Evolutionary conservation across 1,140 invertebrate genomes (phyloP), one percentile per base, ranked within the genome.

Genomic region (Drosophila aff.): DNA sequence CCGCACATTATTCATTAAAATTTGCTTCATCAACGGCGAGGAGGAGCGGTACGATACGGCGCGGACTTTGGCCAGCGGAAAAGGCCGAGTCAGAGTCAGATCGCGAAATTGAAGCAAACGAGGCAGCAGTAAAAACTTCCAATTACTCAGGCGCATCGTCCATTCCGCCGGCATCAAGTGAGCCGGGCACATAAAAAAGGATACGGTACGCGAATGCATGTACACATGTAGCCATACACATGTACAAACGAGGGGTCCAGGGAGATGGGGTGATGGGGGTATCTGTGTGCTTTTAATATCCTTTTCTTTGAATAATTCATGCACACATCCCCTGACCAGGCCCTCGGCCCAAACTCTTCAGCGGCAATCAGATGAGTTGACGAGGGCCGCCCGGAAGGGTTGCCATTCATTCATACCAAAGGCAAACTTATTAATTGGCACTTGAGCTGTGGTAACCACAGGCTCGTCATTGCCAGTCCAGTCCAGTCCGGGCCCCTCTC

Each of bases 1-100:
- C 83, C 83, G 77, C 83, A 87, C 83, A 87, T 87, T 89, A 87
- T 87, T 87, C 85, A 87, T 87, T 87, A 87, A 87, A 87, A 87
- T 87, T 87, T 87, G 81, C 81, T 84, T 67, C 77, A 83, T 89
- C 77, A 89, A 78, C 53, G 77, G 26, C 26, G 50, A 28, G 59
- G 57, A 40, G 43, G 28, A 52, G 49, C 49, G 28, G 26, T 7
- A 31, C 4, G 31, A n/a, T 3, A 13, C 28, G 49, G 50, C 4
- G n/a, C 3, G 31, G 31, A 28, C 16, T 4, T 18, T 65, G 63
- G 15, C 58, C 8, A 21, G 28, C 21, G 28, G 62, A 21, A 62
- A 59, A 44, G 44, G 60, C 36, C 61, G 60, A 53, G 46, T 64
- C 69, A 81, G 38, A 55, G 72, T 43, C 41, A 41, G 59, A 52